Evolutionary conservation across 2,113 vertebrate species (phyloP), one percentile per base, ranked within the genome.

Genomic region (Lagopus muta): DNA sequence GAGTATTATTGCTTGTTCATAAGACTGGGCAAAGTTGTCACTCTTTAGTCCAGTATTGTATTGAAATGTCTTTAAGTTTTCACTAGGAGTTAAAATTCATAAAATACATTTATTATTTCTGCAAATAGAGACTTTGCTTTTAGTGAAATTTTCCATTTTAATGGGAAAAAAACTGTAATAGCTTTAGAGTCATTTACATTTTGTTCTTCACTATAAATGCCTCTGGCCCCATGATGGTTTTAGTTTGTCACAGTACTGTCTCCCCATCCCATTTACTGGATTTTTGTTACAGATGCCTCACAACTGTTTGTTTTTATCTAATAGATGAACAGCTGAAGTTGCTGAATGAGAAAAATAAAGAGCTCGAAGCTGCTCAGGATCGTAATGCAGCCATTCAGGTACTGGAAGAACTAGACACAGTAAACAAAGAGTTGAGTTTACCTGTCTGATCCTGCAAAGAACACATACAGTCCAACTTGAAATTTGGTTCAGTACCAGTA

Each of bases 291-390:
- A 64, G 61, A 64, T 40, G 34, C 38, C 38, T 95, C 61, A 74
- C 24, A 75, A 4, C 34, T 72, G 1, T 90, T 72, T 43, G 22
- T 67, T 86, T 2, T 90, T 21, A 6, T n/a, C 74, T 71, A 94
- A 32, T 61, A 99, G 99, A 96, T 45, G 98, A 96, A 25, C 98
- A 99, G 36, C 82, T 99, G 43, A 99, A 98, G 90, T 74, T 52
- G 38, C 50, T 98, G 24, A 98, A 80, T 43, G 98, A 98, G 66
- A 99, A 98, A 91, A 99, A 98, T 80, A 98, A 97, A 88, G 98
- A 99, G 82, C 97, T 99, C 22, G 99, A 99, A 95, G 92, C 93
- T 57, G 92, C 96, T 30, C 98, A 98, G 77, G 97, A 98, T 27
- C 98, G 71, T 61, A 95, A 94, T 30, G 85, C 95, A n/a, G 95